phyloP scores from a whole-genome alignment of 2,113 vertebrate species.

The Vicugna pacos region DNA sequence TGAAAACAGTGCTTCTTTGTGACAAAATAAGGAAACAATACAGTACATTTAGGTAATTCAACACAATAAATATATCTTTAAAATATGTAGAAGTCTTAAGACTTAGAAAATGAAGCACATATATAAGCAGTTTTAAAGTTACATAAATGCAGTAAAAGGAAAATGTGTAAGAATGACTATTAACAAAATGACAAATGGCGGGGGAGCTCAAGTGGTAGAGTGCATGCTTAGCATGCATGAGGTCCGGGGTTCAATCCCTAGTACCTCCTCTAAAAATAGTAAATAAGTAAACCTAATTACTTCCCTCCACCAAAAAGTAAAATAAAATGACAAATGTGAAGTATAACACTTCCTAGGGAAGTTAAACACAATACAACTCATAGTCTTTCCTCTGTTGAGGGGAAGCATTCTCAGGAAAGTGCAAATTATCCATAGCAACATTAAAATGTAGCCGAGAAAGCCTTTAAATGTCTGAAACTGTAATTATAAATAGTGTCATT shows the following conservation, averaged over 20 bases:
- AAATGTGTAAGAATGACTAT: neutral
- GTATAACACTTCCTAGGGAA: neutral
- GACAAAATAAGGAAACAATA: neutral
- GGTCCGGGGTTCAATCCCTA: too few species aligned
- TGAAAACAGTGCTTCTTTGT: neutral
- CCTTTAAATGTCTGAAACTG: neutral
- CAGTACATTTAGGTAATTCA: neutral
- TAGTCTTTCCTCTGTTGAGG: neutral
- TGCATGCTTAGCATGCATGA: too few species aligned
- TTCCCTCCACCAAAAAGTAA: too few species aligned
- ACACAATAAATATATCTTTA: neutral
- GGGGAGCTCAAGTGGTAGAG: too few species aligned
- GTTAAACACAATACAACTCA: neutral
- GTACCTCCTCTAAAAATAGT: too few species aligned
- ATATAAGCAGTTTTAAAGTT: neutral
- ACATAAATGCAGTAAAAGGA: neutral
- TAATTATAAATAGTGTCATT: neutral
- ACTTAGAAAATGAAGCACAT: constrained; percentile 23
- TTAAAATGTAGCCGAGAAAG: neutral
- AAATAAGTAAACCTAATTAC: too few species aligned
- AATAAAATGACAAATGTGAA: constrained; percentile 17
- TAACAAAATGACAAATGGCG: neutral
- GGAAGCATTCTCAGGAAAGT: neutral
- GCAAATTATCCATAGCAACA: neutral
- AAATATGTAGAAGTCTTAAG: neutral